Percentiles rank a stretch among this genome's conserved stretches.
phyloP scores from a whole-genome alignment of 92 coral and sea anemone genomes.

The Palythoa heliodiscus region DNA sequence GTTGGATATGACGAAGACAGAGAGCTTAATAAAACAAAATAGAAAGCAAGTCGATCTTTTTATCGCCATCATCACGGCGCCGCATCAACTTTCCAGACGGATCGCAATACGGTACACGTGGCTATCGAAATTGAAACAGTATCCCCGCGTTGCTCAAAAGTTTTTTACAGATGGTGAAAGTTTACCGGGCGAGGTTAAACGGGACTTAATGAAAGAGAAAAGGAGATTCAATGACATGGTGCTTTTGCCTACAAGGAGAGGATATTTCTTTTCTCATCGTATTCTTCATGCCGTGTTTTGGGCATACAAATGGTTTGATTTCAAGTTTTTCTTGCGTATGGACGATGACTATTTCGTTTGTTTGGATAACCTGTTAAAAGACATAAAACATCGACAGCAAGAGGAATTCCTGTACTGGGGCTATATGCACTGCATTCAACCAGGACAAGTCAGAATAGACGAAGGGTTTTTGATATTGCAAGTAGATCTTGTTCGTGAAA shows the following conservation, averaged over 20 bases:
- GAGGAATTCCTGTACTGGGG: conserved; percentile 61
- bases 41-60: conserved; percentile 54
- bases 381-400: conserved; percentile 51
- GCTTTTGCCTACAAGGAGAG: too few species aligned
- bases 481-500: conserved; percentile 49
- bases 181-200: neutral
- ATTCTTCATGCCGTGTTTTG: conserved; percentile 44
- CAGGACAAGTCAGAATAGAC: conserved; percentile 52
- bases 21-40: neutral
- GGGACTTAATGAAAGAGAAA: conserved; percentile 25
- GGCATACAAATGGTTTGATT: conserved; percentile 54
- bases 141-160: conserved; percentile 44
- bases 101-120: conserved; percentile 37
- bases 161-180: conserved; percentile 59
- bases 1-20: conserved; percentile 16
- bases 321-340: conserved; percentile 49
- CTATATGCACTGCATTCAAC: conserved; percentile 42
- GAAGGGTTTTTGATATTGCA: conserved; percentile 54
- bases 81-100: conserved; percentile 34
- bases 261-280: too few species aligned
- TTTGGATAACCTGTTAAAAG: conserved; percentile 48
- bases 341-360: conserved; percentile 72
- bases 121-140: conserved; percentile 28
- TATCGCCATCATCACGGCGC: conserved; percentile 47
- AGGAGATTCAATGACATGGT: neutral